Percentiles rank a stretch among this genome's conserved stretches.
Conservation (phyloP, 2,888 invertebrate species). For the Andrena fulva region DNA sequence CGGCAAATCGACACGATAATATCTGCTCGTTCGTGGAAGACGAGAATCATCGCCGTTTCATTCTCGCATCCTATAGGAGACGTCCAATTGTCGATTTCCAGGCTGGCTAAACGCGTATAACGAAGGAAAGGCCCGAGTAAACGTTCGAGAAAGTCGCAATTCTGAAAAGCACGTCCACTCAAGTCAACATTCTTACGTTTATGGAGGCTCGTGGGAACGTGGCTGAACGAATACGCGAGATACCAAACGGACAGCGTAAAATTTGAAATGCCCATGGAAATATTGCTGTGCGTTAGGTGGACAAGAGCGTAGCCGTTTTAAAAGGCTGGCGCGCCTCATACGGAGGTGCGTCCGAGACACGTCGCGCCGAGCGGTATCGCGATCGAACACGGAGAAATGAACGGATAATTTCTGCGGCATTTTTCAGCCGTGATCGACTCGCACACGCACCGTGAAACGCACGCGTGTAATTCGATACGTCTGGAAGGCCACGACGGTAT, state of each 20-base stretch:
- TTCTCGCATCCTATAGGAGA: background rate
- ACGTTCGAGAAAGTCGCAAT: background rate
- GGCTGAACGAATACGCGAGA: background rate
- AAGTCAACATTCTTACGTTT: background rate
- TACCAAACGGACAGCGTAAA: background rate
- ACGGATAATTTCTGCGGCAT: constrained; percentile 23
- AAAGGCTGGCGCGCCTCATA: background rate
- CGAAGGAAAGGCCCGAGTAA: background rate
- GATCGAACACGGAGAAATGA: background rate
- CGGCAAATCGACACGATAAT: constrained; percentile 48
- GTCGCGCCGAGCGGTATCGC: background rate
- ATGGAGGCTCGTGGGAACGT: constrained; percentile 9
- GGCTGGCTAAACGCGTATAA: background rate
- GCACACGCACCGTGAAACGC: constrained; percentile 33
- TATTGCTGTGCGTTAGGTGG: background rate
- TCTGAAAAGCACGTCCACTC: background rate
- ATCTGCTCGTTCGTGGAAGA: constrained; percentile 21
- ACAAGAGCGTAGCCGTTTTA: background rate
- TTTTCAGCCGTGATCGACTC: background rate
- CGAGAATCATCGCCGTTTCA: constrained; percentile 23
- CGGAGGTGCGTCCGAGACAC: background rate
- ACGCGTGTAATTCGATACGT: constrained; percentile 56
- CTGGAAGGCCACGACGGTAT: constrained; percentile 34
- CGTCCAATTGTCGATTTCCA: background rate
- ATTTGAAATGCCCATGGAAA: background rate